These are phyloP conservation scores for Pangasius mekongensis DNA, from an alignment of 2,797 vertebrate genomes.

Conservation along the genomic window DNA sequence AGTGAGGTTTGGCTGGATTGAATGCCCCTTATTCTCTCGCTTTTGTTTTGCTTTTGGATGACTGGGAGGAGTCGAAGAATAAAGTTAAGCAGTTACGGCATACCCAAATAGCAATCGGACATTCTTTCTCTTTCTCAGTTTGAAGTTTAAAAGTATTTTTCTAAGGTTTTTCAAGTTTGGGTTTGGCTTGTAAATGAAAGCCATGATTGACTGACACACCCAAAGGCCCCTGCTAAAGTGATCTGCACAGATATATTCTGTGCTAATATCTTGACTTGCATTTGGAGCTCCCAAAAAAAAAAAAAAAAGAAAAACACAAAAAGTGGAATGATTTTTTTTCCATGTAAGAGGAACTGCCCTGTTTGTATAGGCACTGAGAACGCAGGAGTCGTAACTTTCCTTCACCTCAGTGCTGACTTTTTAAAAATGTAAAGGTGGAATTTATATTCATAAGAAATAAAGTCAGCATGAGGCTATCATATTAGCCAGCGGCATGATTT, in stretches of 20 bases:
- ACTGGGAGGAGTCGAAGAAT: conserved; percentile 35
- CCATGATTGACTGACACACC: conserved; percentile 42
- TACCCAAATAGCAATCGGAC: conserved; percentile 28
- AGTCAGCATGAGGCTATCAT: conserved; percentile 4
- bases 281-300: conserved; percentile 37
- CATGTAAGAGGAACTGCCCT: conserved; percentile 31
- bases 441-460: conserved; percentile 25
- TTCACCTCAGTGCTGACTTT: conserved; percentile 9
- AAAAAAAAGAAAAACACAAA: conserved; percentile 25
- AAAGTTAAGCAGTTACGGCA: conserved; percentile 48
- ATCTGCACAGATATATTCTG: background rate
- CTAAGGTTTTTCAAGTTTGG: background rate
- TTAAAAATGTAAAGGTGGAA: background rate
- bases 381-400: conserved; percentile 13
- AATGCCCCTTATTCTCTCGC: conserved; percentile 36
- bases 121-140: background rate
- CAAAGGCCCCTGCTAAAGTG: background rate
- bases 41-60: conserved; percentile 50
- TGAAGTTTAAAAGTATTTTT: conserved; percentile 27
- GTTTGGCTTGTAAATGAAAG: conserved; percentile 35
- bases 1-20: conserved; percentile 35
- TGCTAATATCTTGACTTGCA: conserved; percentile 46
- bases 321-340: conserved; percentile 39
- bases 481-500: conserved; percentile 20
- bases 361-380: conserved; percentile 14